These are phyloP conservation scores for Andrena flavipes DNA, from an alignment of 2,888 invertebrate genomes.

Conservation along the genomic window DNA sequence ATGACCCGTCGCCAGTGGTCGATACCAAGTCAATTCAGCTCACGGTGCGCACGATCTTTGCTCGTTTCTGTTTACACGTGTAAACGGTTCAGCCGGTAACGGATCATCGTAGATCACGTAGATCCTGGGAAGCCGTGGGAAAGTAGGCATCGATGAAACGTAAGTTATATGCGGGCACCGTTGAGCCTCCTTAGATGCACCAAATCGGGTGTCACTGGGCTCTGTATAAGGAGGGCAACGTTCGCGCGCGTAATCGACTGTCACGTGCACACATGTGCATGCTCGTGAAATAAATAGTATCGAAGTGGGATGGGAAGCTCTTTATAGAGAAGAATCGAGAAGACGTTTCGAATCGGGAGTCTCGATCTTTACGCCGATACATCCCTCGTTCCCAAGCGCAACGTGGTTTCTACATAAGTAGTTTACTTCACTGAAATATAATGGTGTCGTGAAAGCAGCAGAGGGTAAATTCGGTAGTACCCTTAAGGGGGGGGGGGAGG, in stretches of 20 bases:
- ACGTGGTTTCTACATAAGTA: not conserved
- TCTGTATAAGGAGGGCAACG: constrained; percentile 14
- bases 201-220: constrained; percentile 21
- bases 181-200: constrained; percentile 6
- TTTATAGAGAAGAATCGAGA: not conserved
- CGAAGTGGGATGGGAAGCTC: not conserved
- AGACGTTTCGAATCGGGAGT: not conserved
- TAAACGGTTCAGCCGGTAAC: constrained; percentile 37
- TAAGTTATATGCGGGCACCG: not conserved
- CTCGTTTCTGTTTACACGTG: constrained; percentile 29
- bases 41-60: constrained; percentile 30
- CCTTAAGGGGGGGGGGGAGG: too few species aligned
- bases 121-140: constrained; percentile 41
- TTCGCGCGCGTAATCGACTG: not conserved
- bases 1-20: constrained; percentile 36
- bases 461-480: too few species aligned
- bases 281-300: constrained; percentile 15
- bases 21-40: constrained; percentile 29
- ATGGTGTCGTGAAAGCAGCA: too few species aligned
- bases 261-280: not conserved
- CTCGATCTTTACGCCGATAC: constrained; percentile 25
- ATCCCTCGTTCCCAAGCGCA: not conserved
- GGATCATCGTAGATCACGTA: constrained; percentile 39
- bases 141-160: constrained; percentile 23
- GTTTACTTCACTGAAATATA: too few species aligned